Evolutionary conservation across 1,140 invertebrate species (phyloP).

Genomic region (Heterodera schachtii): DNA sequence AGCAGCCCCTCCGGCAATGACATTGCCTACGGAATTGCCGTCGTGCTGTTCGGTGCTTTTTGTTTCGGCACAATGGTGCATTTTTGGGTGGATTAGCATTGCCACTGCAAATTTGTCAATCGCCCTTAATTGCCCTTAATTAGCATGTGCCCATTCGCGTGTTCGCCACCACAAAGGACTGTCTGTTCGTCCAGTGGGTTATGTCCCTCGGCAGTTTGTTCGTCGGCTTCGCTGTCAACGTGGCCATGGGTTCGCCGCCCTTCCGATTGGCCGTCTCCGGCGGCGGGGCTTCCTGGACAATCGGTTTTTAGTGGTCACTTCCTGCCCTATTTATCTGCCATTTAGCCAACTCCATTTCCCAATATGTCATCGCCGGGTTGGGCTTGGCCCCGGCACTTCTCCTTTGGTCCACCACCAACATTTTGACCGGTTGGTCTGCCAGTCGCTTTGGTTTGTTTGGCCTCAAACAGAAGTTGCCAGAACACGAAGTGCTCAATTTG

Average conservation of each 20-base stretch:
- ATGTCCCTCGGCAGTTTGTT: constrained; percentile 39
- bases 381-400: constrained; percentile 40
- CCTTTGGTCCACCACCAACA: constrained; percentile 48
- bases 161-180: constrained; percentile 28
- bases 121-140: neutral
- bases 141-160: constrained; percentile 38
- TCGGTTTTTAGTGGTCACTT: constrained; percentile 12
- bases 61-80: constrained; percentile 37
- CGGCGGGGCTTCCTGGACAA: constrained; percentile 33
- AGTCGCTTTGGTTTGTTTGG: constrained; percentile 47
- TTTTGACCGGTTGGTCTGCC: constrained; percentile 43
- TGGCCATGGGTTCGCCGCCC: constrained; percentile 32
- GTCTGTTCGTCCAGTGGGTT: constrained; percentile 41
- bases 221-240: constrained; percentile 37
- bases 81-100: neutral
- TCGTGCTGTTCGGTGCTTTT: constrained; percentile 21
- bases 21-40: constrained; percentile 15
- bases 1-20: neutral
- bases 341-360: constrained; percentile 36
- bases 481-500: constrained; percentile 32
- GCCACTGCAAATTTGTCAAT: neutral
- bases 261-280: constrained; percentile 1
- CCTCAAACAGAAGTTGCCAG: constrained; percentile 29
- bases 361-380: constrained; percentile 40
- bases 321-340: neutral